Percentiles rank a stretch among this genome's conserved stretches.
Conservation (phyloP, 2,113 vertebrate species). For the Elephantulus edwardii region DNA sequence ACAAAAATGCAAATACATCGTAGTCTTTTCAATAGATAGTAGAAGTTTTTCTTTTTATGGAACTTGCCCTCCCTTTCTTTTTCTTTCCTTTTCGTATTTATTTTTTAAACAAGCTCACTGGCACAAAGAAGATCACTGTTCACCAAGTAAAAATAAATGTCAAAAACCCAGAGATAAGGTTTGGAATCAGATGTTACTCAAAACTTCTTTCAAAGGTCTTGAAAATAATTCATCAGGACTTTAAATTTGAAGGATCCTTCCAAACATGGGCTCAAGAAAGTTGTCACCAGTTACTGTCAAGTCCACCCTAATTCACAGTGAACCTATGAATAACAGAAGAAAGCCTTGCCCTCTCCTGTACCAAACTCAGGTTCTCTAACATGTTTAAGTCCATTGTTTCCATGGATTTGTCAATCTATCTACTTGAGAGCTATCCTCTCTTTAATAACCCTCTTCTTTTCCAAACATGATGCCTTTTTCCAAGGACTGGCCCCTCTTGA, state of each 20-base stretch:
- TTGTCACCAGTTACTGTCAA: too few relatives aligned
- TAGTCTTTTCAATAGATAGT: not conserved
- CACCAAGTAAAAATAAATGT: not conserved
- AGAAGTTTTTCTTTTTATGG: not conserved
- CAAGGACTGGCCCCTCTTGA: not conserved
- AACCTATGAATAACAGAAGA: too few relatives aligned
- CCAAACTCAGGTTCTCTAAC: too few relatives aligned
- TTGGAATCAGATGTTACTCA: not conserved
- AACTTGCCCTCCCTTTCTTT: not conserved
- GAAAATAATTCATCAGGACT: not conserved
- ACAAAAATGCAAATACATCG: not conserved
- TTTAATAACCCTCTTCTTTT: too few relatives aligned
- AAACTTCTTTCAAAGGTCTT: not conserved
- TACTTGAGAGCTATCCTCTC: too few relatives aligned
- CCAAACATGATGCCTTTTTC: too few relatives aligned
- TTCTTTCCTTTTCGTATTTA: not conserved
- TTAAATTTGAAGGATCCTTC: not conserved
- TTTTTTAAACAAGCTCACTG: not conserved
- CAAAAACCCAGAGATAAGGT: not conserved
- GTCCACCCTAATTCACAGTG: too few relatives aligned
- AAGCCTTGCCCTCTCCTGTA: too few relatives aligned
- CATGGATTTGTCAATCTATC: too few relatives aligned
- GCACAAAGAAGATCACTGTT: not conserved
- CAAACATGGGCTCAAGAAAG: too few relatives aligned
- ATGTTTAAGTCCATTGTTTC: too few relatives aligned